Evolutionary conservation across 2,888 invertebrate species (phyloP).

Genomic region (Pogonocherus hispidulus): DNA sequence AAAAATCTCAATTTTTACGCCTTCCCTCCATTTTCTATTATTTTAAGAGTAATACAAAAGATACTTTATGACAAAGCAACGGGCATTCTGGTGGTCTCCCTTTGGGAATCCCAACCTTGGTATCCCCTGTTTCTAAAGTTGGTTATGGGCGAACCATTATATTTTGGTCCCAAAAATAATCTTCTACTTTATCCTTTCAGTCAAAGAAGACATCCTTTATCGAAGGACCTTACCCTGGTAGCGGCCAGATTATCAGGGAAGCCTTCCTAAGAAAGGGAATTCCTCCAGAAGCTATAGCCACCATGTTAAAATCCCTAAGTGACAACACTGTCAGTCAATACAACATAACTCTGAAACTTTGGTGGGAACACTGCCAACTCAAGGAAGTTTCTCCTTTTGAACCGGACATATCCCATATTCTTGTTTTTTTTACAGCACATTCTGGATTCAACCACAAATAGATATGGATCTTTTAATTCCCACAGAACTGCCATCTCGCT

Average conservation of each 20-base stretch:
- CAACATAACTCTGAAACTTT: not conserved
- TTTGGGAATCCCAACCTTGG: constrained; percentile 48
- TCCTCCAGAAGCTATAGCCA: not conserved
- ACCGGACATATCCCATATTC: not conserved
- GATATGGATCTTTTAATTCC: constrained; percentile 27
- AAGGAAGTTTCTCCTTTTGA: not conserved
- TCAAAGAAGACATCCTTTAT: constrained; percentile 29
- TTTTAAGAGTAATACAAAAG: constrained; percentile 39
- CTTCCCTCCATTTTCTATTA: constrained; percentile 40
- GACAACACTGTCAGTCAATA: not conserved
- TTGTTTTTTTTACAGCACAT: constrained; percentile 30
- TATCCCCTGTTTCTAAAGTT: constrained; percentile 39
- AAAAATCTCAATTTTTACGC: constrained; percentile 38
- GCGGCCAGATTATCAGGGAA: constrained; percentile 15
- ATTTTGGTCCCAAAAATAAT: constrained; percentile 34
- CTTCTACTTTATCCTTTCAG: constrained; percentile 39
- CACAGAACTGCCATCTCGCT: constrained; percentile 34
- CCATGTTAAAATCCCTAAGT: not conserved
- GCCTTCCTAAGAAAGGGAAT: not conserved
- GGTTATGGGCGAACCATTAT: constrained; percentile 20
- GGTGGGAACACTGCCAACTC: not conserved
- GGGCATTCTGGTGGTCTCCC: constrained; percentile 46
- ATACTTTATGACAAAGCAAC: constrained; percentile 43
- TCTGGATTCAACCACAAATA: not conserved
- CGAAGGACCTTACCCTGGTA: constrained; percentile 37